These are phyloP conservation scores for Sylvilagus floridanus DNA, from an alignment of 2,797 vertebrate species.

Conservation along the genomic window DNA sequence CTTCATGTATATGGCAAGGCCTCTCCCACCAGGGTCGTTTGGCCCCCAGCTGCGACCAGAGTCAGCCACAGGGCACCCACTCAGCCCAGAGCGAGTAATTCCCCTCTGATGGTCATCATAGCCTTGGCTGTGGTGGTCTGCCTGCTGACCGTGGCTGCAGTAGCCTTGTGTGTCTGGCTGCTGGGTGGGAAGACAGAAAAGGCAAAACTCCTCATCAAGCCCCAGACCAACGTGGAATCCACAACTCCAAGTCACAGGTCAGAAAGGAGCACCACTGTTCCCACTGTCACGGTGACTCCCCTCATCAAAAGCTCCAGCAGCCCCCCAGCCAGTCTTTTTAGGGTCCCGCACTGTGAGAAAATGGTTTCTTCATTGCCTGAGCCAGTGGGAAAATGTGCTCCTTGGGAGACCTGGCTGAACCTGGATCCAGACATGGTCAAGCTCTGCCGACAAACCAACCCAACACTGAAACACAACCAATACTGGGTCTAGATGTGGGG, in stretches of 20 bases:
- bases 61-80: conserved; percentile 84
- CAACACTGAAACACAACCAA: conserved; percentile 91
- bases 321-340: conserved; percentile 81
- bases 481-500: conserved; percentile 93
- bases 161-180: conserved; percentile 88
- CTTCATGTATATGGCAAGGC: conserved; percentile 83
- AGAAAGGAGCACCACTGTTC: conserved; percentile 89
- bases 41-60: conserved; percentile 83
- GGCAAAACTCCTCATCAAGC: conserved; percentile 83
- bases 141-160: conserved; percentile 88
- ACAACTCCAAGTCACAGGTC: conserved; percentile 78
- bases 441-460: conserved; percentile 90
- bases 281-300: conserved; percentile 92
- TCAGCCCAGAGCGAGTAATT: conserved; percentile 86
- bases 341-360: conserved; percentile 75
- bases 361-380: conserved; percentile 70
- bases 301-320: conserved; percentile 86
- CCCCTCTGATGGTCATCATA: conserved; percentile 88
- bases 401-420: conserved; percentile 88
- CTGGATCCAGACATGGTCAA: conserved; percentile 89
- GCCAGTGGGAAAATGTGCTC: conserved; percentile 78
- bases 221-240: conserved; percentile 61
- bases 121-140: conserved; percentile 87
- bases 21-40: conserved; percentile 82
- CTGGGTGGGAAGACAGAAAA: conserved; percentile 88